A percentile compares a stretch with the other conserved stretches of the same genome.
phyloP scores from a whole-genome alignment of 2,797 vertebrate genomes.

The Ctenochaetus hawaiiensis region DNA sequence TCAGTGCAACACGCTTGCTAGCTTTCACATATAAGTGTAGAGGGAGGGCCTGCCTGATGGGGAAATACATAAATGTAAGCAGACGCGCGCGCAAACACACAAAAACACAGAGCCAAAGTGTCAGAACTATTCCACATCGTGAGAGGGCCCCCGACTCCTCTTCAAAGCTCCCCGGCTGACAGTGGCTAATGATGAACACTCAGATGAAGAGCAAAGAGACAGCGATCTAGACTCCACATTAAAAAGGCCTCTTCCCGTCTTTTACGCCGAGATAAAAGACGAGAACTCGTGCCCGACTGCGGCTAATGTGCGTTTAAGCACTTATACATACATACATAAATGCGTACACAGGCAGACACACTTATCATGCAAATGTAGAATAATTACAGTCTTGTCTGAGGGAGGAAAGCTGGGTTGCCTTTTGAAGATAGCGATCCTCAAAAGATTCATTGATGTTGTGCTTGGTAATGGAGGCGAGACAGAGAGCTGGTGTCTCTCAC shows the following conservation, averaged over 20 bases:
- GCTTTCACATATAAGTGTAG: constrained; percentile 49
- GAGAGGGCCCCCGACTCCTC: constrained; percentile 75
- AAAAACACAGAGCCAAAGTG: constrained; percentile 60
- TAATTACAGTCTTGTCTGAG: constrained; percentile 81
- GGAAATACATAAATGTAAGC: constrained; percentile 56
- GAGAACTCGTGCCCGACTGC: constrained; percentile 55
- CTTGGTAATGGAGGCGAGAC: constrained; percentile 67
- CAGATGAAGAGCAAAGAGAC: constrained; percentile 81
- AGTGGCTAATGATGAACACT: constrained; percentile 83
- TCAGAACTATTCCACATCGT: constrained; percentile 68
- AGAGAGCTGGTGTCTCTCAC: constrained; percentile 45
- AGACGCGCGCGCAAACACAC: constrained; percentile 47
- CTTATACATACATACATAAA: constrained; percentile 79
- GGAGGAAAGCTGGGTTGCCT: constrained; percentile 59
- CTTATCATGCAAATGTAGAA: constrained; percentile 83
- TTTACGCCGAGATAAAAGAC: constrained; percentile 75
- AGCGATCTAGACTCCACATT: constrained; percentile 73
- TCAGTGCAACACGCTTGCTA: constrained; percentile 36
- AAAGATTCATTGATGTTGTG: constrained; percentile 78
- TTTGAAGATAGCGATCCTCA: constrained; percentile 80
- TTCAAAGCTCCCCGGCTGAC: constrained; percentile 80
- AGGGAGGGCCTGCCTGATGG: constrained; percentile 26
- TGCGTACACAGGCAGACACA: constrained; percentile 74
- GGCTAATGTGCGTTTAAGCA: constrained; percentile 80
- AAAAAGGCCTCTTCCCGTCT: constrained; percentile 73